Evolutionary conservation across 2,113 vertebrate genomes (phyloP).

Genomic region (Sialia sialis): DNA sequence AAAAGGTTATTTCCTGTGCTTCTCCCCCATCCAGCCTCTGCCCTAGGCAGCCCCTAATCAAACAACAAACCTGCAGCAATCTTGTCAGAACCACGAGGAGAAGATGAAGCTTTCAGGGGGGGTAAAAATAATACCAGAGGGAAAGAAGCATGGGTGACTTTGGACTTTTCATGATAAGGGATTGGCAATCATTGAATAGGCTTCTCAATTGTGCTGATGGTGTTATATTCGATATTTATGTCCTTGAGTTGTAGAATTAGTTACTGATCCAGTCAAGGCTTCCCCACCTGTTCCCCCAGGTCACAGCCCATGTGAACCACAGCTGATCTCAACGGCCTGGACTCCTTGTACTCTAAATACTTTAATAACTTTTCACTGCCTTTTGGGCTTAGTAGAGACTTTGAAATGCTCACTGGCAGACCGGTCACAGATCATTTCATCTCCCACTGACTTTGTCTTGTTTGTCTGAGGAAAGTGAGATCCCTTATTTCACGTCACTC

Average conservation of each 20-base stretch:
- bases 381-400: not conserved
- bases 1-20: not conserved
- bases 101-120: not conserved
- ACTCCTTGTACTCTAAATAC: not conserved
- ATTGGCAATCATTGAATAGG: not conserved
- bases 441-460: not conserved
- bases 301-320: not conserved
- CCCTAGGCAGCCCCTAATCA: not conserved
- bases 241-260: not conserved
- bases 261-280: not conserved
- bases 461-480: not conserved
- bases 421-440: not conserved
- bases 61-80: not conserved
- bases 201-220: conserved; percentile 33
- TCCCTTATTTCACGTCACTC: not conserved
- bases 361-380: not conserved
- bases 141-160: not conserved
- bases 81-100: not conserved
- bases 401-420: not conserved
- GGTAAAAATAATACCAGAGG: not conserved
- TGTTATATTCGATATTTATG: not conserved
- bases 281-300: not conserved
- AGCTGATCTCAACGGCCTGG: not conserved
- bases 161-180: not conserved
- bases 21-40: not conserved